Conservation (phyloP, 2,888 invertebrate species). For the Mantis religiosa region DNA sequence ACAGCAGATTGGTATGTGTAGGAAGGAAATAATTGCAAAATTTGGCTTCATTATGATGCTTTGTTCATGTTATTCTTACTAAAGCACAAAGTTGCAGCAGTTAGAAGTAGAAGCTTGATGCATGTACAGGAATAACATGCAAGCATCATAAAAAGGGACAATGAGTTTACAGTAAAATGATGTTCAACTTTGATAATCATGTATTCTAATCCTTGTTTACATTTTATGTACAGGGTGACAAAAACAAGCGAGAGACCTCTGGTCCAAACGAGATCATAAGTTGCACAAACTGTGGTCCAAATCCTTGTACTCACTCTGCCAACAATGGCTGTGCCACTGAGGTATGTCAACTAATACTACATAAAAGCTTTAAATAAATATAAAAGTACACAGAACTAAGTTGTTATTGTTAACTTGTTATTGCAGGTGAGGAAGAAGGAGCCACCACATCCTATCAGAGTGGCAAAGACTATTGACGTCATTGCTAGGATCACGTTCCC, state of each 20-base stretch:
- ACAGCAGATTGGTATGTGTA: not conserved
- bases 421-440: slow-evolving; percentile 85
- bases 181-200: not conserved
- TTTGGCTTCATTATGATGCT: too few relatives aligned
- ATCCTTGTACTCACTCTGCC: slow-evolving; percentile 79
- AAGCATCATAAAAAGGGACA: not conserved
- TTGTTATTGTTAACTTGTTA: slow-evolving; percentile 7
- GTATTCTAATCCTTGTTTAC: not conserved
- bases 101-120: not conserved
- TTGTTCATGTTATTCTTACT: not conserved
- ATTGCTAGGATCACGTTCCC: slow-evolving; percentile 92
- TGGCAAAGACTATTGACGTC: slow-evolving; percentile 92
- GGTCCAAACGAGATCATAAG: slow-evolving; percentile 77
- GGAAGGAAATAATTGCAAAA: too few relatives aligned
- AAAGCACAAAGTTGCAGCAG: not conserved
- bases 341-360: slow-evolving; percentile 47
- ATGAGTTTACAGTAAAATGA: not conserved
- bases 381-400: too few relatives aligned
- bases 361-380: too few relatives aligned
- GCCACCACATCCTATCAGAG: slow-evolving; percentile 86
- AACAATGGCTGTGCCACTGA: slow-evolving; percentile 85
- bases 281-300: slow-evolving; percentile 77
- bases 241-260: slow-evolving; percentile 68
- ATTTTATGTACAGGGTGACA: slow-evolving; percentile 64
- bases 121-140: not conserved